Evolutionary conservation across 1,140 invertebrate genomes (phyloP).

Genomic region (Anastrepha ludens): DNA sequence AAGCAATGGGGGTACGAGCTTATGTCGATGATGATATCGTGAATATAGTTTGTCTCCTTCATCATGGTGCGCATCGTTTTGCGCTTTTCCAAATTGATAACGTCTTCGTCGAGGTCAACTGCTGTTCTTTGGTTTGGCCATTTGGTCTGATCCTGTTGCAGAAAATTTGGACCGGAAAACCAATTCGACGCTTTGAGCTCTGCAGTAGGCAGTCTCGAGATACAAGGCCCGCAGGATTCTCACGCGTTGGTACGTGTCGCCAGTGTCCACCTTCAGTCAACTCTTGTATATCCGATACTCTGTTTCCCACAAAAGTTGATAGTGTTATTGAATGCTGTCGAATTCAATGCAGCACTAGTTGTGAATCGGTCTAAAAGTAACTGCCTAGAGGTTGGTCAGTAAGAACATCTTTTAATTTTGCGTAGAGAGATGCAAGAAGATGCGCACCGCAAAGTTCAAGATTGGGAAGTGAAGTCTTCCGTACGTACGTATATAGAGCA

Average conservation of each 20-base stretch:
- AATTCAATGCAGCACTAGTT: neutral
- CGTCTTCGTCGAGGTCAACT: neutral
- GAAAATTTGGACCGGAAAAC: conserved; percentile 30
- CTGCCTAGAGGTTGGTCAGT: neutral
- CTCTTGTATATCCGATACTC: conserved; percentile 67
- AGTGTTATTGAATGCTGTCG: conserved; percentile 1
- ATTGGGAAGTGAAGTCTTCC: neutral
- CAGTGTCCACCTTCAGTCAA: conserved; percentile 59
- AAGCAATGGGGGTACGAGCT: neutral
- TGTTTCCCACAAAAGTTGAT: conserved; percentile 69
- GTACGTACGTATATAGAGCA: neutral
- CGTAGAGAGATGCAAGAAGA: neutral
- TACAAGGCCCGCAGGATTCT: conserved; percentile 67
- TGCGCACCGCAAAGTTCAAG: neutral
- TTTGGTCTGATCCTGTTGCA: neutral
- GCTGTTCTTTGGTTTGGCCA: neutral
- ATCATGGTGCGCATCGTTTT: neutral
- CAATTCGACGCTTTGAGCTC: neutral
- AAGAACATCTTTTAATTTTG: neutral
- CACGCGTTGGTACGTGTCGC: conserved; percentile 62
- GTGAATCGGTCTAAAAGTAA: neutral
- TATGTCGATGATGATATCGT: neutral
- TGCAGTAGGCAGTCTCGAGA: conserved; percentile 21
- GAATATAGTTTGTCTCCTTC: neutral
- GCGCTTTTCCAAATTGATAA: conserved; percentile 27